Conservation (phyloP, 2,888 invertebrate genomes). For the Leistus spinibarbis region DNA sequence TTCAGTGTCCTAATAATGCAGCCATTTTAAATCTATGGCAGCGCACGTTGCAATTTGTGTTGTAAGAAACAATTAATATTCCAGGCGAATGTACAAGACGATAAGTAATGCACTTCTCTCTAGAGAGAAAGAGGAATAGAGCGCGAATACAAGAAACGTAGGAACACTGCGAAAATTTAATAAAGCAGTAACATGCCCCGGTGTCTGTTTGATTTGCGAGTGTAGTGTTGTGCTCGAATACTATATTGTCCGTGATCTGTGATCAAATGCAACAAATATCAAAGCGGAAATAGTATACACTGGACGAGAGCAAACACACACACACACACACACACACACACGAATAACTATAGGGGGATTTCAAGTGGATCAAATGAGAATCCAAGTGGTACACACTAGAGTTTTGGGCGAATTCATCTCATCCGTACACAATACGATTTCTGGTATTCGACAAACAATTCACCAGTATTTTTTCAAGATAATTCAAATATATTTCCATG, state of each 20-base stretch:
- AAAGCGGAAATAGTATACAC: not conserved
- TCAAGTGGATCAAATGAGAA: not conserved
- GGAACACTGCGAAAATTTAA: not conserved
- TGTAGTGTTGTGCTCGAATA: not conserved
- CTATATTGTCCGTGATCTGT: constrained; percentile 1
- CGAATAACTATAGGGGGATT: not conserved
- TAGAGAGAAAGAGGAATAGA: not conserved
- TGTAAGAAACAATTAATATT: not conserved
- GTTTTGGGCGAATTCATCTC: not conserved
- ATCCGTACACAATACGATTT: too few species aligned
- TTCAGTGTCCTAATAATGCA: not conserved
- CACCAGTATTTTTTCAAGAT: too few species aligned
- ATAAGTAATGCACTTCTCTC: not conserved
- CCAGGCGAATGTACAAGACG: not conserved
- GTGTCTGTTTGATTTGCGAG: not conserved
- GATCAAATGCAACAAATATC: constrained; percentile 3
- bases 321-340: too few species aligned
- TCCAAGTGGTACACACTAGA: not conserved
- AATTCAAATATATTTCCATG: too few species aligned
- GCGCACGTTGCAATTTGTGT: not conserved
- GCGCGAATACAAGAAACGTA: not conserved
- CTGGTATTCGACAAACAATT: too few species aligned
- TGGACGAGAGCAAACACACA: not conserved
- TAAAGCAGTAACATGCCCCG: not conserved
- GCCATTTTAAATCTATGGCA: not conserved